Base-by-base conservation (phyloP, 2,888 invertebrate genomes). In the Tetragonisca angustula region DNA sequence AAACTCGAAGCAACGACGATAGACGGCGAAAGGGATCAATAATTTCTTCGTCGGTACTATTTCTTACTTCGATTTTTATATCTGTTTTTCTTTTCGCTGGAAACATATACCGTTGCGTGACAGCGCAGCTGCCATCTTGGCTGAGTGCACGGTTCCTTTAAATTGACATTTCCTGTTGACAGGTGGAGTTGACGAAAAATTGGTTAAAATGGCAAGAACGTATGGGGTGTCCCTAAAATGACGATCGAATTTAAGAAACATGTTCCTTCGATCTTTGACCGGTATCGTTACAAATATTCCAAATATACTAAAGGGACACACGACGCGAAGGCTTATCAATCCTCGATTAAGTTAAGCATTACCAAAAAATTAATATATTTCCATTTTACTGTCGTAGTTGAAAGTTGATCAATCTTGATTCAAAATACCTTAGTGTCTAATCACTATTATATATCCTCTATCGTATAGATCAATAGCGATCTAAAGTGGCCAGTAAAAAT, bases 121-220 rank as follows among this genome's bases (percentile, higher is more conserved):
- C 56, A n/a, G n/a, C n/a, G 56, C 24, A 24, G 61, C 24, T 24
- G 61, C 61, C 61, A 61, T 17, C 24, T 15, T 61, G 59, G 56
- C 56, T 4, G 36, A 36, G 36, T 56, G n/a, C 56, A 56, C 4
- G 56, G 13, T 56, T 56, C 56, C 13, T 56, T 56, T 5, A 56
- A 56, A 56, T 61, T 19, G 61, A 27, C 9, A 6, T 61, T 27
- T 61, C 61, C 27, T 61, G 61, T 61, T 61, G 61, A 61, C 61
- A 61, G 61, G 56, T 56, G n/a, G 56, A n/a, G n/a, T 56, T n/a
- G 36, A 56, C n/a, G 56, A n/a, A 56, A 56, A 56, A 56, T 56
- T 56, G 11, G n/a, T 56, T n/a, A 9, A 56, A 56, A 56, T 13
- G n/a, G 21, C 4, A 13, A n/a, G n/a, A 56, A 13, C 56, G 13